These are phyloP conservation scores for Trididemnum miniatum DNA, from an alignment of 23 tunicate species.

Conservation along the genomic window DNA sequence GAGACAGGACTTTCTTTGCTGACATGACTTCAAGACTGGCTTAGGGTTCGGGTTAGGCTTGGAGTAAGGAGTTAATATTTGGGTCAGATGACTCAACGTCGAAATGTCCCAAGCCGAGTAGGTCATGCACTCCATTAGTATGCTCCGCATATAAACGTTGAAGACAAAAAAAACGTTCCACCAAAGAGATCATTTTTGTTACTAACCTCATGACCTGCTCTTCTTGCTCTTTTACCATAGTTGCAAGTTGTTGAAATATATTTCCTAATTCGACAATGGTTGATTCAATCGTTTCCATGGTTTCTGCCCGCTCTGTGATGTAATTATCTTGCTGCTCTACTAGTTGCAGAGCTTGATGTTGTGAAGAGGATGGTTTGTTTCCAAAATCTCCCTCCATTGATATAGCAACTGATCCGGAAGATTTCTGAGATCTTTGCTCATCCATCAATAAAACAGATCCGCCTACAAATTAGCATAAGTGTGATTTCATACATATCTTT, in stretches of 20 bases:
- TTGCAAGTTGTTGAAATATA: slow-evolving; percentile 84
- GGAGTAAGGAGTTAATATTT: no score
- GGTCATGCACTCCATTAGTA: no score
- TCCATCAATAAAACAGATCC: slow-evolving; percentile 88
- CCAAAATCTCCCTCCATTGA: slow-evolving; percentile 60
- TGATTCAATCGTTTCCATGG: slow-evolving; percentile 95
- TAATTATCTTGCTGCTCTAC: slow-evolving; percentile 88
- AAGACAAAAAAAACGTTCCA: no score
- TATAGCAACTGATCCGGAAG: slow-evolving; percentile 63
- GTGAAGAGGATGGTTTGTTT: slow-evolving; percentile 10
- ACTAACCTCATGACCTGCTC: slow-evolving; percentile 87
- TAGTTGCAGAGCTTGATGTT: slow-evolving; percentile 64
- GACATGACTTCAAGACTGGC: no score
- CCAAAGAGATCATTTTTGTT: no score
- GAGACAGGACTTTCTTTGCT: no score
- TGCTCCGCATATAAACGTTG: no score
- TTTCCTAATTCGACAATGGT: slow-evolving; percentile 95
- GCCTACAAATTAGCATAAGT: slow-evolving; percentile 18
- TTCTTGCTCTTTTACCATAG: slow-evolving; percentile 99
- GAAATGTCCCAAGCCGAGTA: no score
- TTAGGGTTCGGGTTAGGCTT: no score
- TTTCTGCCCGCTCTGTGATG: slow-evolving; percentile 88
- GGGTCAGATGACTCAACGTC: no score
- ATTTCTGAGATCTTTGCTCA: slow-evolving; percentile 58
- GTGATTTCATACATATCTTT: no score